These are phyloP conservation scores for Rambutsinella grinnellia DNA, from an alignment of 2,888 invertebrate genomes.

Conservation along the genomic window DNA sequence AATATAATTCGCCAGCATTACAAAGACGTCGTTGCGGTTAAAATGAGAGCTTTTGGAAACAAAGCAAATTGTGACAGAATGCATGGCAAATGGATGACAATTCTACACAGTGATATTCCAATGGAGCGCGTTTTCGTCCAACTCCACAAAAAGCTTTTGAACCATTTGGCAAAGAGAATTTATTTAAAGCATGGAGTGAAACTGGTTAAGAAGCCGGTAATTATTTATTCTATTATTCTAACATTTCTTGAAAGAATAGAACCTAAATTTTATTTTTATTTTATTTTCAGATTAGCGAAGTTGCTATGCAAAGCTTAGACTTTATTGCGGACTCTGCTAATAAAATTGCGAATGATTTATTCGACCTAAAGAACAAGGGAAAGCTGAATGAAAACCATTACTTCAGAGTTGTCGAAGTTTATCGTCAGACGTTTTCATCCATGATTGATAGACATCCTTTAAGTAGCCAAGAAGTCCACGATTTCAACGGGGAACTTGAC, in stretches of 20 bases:
- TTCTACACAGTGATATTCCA: neutral
- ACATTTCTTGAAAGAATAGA: neutral
- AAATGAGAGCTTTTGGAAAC: slow-evolving; percentile 67
- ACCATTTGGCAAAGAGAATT: too few relatives aligned
- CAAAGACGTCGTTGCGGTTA: slow-evolving; percentile 14
- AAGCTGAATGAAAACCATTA: neutral
- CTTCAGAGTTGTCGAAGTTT: neutral
- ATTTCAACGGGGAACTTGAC: neutral
- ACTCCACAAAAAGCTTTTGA: too few relatives aligned
- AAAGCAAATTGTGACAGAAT: too few relatives aligned
- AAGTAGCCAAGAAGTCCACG: neutral
- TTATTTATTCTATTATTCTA: too few relatives aligned
- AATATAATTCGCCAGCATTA: slow-evolving; percentile 25
- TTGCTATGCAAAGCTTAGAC: slow-evolving; percentile 38
- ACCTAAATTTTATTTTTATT: too few relatives aligned
- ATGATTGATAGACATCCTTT: slow-evolving; percentile 19
- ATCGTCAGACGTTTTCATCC: neutral
- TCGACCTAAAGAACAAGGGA: neutral
- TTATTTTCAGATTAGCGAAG: slow-evolving; percentile 34
- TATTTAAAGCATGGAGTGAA: too few relatives aligned
- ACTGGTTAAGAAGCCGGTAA: too few relatives aligned
- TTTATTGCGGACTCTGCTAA: slow-evolving; percentile 27
- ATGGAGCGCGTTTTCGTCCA: slow-evolving; percentile 26
- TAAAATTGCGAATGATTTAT: slow-evolving; percentile 2
- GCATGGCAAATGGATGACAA: too few relatives aligned